Evolutionary conservation across 2,797 vertebrate species (phyloP).

Genomic region (Masticophis lateralis): DNA sequence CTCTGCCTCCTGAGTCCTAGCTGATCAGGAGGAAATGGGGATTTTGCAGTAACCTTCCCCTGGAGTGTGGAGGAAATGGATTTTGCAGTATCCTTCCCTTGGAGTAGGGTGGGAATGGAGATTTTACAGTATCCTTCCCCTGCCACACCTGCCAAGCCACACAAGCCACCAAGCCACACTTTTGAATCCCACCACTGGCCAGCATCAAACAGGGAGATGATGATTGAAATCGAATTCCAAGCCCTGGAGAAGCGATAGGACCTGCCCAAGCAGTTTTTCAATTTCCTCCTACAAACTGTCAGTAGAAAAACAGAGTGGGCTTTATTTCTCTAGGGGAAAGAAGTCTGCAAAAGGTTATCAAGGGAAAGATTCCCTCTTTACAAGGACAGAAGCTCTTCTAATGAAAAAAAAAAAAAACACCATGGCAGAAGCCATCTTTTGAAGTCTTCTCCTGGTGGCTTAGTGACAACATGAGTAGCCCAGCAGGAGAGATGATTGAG

Average conservation of each 20-base stretch:
- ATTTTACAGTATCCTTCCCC: too few species aligned
- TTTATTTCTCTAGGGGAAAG: background rate
- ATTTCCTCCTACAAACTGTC: background rate
- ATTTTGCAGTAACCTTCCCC: too few species aligned
- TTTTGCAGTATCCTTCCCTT: too few species aligned
- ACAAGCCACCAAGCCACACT: too few species aligned
- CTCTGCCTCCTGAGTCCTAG: too few species aligned
- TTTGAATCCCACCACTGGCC: too few species aligned
- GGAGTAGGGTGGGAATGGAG: too few species aligned
- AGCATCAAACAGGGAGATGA: background rate
- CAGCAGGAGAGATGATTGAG: background rate
- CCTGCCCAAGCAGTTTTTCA: background rate
- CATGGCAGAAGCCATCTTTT: background rate
- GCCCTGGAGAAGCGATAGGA: background rate
- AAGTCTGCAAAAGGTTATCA: background rate
- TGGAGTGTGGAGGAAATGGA: too few species aligned
- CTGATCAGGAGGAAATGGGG: too few species aligned
- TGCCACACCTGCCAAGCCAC: too few species aligned
- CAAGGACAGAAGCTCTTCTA: background rate
- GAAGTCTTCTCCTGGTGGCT: background rate
- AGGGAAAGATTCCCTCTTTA: background rate
- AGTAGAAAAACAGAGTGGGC: background rate
- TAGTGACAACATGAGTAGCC: background rate
- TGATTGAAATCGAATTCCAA: background rate
- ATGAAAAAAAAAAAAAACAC: background rate